Evolutionary conservation across 2,113 vertebrate species (phyloP).

Genomic region (Camelus dromedarius): DNA sequence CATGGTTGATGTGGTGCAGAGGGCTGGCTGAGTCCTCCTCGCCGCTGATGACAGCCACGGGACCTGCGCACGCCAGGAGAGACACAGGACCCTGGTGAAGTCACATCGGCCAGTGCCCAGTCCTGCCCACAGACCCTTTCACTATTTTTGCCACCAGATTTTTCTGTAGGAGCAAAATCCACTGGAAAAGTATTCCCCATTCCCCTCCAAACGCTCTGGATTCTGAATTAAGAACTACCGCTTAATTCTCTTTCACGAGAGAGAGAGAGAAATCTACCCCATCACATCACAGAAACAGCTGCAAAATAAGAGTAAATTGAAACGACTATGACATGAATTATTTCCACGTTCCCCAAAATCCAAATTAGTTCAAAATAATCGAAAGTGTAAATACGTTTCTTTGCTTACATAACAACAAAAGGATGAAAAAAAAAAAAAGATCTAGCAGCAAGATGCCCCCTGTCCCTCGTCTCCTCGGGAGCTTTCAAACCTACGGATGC

Average conservation of each 20-base stretch:
- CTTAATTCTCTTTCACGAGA: neutral
- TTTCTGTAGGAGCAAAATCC: neutral
- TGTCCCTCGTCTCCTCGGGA: neutral
- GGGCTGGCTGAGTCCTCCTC: slow-evolving; percentile 99
- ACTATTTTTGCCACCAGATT: neutral
- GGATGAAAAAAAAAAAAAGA: neutral
- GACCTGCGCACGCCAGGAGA: slow-evolving; percentile 87
- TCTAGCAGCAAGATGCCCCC: neutral
- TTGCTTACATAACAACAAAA: neutral
- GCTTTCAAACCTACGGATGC: neutral
- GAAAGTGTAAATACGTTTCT: neutral
- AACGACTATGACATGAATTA: neutral
- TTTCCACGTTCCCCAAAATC: neutral
- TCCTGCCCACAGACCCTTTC: neutral
- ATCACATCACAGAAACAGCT: neutral
- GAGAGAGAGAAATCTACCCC: neutral
- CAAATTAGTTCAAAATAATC: slow-evolving; percentile 19
- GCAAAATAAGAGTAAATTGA: neutral
- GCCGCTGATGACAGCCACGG: slow-evolving; percentile 97
- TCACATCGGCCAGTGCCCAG: neutral
- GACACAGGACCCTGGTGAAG: neutral
- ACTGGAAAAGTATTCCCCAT: rapidly evolving
- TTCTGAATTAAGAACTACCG: neutral
- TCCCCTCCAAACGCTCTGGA: neutral
- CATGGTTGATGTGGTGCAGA: slow-evolving; percentile 98